Conservation (phyloP, 2,113 vertebrate genomes). For the Rhinoderma darwinii region DNA sequence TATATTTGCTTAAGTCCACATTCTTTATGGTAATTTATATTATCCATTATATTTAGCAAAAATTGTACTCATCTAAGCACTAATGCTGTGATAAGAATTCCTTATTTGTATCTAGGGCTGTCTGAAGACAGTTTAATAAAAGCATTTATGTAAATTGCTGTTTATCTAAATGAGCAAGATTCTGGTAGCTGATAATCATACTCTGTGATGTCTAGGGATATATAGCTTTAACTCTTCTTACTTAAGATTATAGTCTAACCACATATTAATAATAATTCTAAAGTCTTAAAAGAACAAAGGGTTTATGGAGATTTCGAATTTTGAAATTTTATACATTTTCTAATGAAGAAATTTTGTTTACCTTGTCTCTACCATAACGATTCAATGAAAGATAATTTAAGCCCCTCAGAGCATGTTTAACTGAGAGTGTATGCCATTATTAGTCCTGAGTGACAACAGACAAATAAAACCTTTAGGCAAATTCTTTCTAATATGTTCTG, state of each 20-base stretch:
- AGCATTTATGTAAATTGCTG: background rate
- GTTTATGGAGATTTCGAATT: background rate
- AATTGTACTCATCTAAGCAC: background rate
- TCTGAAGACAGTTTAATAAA: background rate
- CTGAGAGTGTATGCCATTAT: background rate
- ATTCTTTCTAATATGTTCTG: background rate
- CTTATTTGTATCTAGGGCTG: background rate
- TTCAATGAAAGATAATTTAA: background rate
- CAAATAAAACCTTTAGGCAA: slow-evolving; percentile 17
- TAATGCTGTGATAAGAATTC: background rate
- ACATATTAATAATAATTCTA: background rate
- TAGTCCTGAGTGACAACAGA: slow-evolving; percentile 13
- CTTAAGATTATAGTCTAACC: background rate
- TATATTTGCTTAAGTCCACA: background rate
- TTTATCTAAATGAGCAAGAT: slow-evolving; percentile 1
- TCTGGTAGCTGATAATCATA: background rate
- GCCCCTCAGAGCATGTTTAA: background rate
- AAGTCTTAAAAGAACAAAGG: background rate
- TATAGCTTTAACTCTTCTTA: background rate
- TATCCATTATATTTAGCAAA: background rate
- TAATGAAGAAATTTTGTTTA: slow-evolving; percentile 7
- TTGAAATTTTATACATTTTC: background rate
- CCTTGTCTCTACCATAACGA: background rate
- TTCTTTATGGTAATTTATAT: background rate
- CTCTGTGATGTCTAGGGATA: background rate